A percentile compares a stretch with the other conserved stretches of the same genome.
Conservation (phyloP, 2,797 vertebrate species). For the Labroides dimidiatus region DNA sequence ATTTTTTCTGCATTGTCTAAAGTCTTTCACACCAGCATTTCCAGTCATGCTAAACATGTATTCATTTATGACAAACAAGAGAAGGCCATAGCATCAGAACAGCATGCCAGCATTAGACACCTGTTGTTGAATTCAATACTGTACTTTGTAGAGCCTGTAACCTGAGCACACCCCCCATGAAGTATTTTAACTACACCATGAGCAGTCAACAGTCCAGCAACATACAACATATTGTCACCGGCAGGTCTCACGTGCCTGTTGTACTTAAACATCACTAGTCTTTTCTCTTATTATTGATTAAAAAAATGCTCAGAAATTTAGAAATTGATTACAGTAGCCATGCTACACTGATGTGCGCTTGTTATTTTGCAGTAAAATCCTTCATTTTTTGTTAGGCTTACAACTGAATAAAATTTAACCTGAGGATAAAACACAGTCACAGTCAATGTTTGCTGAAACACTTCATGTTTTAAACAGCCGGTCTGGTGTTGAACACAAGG, state of each 20-base stretch:
- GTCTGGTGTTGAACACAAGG: neutral
- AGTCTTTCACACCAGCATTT: conserved; percentile 29
- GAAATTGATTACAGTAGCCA: neutral
- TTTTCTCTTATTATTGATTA: neutral
- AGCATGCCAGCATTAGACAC: conserved; percentile 64
- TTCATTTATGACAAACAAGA: conserved; percentile 30
- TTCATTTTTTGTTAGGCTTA: neutral
- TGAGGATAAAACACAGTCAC: no score
- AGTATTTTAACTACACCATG: conserved; percentile 40
- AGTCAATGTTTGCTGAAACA: no score
- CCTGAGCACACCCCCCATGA: conserved; percentile 47
- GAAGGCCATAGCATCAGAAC: conserved; percentile 26
- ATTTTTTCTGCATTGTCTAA: neutral
- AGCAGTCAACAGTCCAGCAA: conserved; percentile 33
- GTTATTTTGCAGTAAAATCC: neutral
- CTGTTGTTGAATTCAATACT: conserved; percentile 71
- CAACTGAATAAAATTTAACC: no score
- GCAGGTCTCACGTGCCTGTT: conserved; percentile 50
- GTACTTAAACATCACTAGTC: conserved; percentile 55
- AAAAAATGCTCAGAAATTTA: conserved; percentile 11
- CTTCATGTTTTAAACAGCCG: no score
- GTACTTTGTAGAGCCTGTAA: conserved; percentile 64
- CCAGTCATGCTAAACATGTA: conserved; percentile 39
- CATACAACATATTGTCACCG: conserved; percentile 56
- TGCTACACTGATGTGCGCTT: neutral